phyloP scores from a whole-genome alignment of 2,797 vertebrate species.

The Gorsachius magnificus region DNA sequence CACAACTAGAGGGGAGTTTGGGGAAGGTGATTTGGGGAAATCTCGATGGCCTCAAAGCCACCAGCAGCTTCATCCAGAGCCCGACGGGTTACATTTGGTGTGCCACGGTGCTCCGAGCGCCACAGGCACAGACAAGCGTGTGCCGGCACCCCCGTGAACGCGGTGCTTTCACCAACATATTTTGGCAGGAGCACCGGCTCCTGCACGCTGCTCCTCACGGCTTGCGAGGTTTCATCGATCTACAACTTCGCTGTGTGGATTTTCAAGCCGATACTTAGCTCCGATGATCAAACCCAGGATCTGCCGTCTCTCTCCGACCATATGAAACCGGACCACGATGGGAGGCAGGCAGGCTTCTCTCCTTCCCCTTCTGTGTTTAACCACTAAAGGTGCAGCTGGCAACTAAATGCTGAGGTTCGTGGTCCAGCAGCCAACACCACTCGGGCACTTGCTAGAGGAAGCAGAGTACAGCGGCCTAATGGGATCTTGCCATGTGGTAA shows the following conservation, averaged over 20 bases:
- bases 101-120: accelerated
- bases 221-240: accelerated
- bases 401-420: background rate
- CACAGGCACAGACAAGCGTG: background rate
- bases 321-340: background rate
- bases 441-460: constrained; percentile 4
- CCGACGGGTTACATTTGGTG: accelerated
- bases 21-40: background rate
- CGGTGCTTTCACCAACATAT: accelerated
- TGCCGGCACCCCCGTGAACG: accelerated
- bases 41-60: background rate
- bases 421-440: background rate
- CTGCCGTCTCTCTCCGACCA: background rate
- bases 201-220: accelerated
- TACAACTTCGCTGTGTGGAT: accelerated
- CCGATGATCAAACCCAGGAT: accelerated
- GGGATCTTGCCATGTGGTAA: constrained; percentile 69
- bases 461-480: constrained; percentile 51
- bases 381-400: background rate
- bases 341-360: accelerated
- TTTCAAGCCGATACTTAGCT: background rate
- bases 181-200: background rate
- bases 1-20: background rate
- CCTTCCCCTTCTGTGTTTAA: background rate
- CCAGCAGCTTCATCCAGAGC: background rate